Conservation (phyloP, 1,140 invertebrate genomes). For the Venustaconcha ellipsiformis region DNA sequence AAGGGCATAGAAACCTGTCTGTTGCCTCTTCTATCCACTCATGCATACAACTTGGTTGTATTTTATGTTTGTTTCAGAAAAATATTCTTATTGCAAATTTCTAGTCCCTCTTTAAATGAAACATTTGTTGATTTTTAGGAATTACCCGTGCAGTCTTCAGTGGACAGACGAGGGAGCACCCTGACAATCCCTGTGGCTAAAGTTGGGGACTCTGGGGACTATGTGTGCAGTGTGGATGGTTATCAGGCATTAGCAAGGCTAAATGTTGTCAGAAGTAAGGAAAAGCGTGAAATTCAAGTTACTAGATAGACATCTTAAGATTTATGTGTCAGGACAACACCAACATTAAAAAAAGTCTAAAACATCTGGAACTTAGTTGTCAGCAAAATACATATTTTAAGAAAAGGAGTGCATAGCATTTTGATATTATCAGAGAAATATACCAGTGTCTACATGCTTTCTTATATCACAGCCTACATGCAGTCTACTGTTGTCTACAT, state of each 20-base stretch:
- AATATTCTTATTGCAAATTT: too few species aligned
- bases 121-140: slow-evolving; percentile 1
- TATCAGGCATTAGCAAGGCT: slow-evolving; percentile 21
- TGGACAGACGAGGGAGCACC: slow-evolving; percentile 9
- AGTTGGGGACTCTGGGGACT: slow-evolving; percentile 28
- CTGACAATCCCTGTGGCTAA: slow-evolving; percentile 30
- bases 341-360: neutral
- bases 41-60: too few species aligned
- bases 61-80: too few species aligned
- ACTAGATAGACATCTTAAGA: too few species aligned
- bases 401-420: neutral
- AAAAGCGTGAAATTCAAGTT: neutral
- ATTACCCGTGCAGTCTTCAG: slow-evolving; percentile 28
- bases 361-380: neutral
- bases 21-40: too few species aligned
- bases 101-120: too few species aligned
- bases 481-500: too few species aligned
- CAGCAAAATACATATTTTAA: neutral
- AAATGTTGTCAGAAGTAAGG: slow-evolving; percentile 22
- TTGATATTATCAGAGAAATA: neutral
- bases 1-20: too few species aligned
- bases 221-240: slow-evolving; percentile 29
- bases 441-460: too few species aligned
- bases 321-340: neutral
- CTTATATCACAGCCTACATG: too few species aligned